Evolutionary conservation across 2,888 invertebrate genomes (phyloP).

Genomic region (Trachelus tabidus): DNA sequence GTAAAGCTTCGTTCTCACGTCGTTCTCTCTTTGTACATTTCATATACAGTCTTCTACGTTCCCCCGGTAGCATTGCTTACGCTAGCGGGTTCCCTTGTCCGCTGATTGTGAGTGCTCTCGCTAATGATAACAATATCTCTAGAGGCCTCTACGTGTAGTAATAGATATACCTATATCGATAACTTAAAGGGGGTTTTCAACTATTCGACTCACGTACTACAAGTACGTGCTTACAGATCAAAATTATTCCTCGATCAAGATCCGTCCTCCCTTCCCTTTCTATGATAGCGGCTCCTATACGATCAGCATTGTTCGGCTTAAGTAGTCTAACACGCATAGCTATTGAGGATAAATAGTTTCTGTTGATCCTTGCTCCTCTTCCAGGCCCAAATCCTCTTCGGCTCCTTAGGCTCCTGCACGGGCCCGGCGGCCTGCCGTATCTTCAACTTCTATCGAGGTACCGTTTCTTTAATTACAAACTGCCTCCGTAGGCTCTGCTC

Average conservation of each 20-base stretch:
- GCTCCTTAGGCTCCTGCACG: not conserved
- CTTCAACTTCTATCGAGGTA: conserved; percentile 38
- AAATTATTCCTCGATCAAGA: conserved; percentile 26
- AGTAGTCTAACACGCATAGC: conserved; percentile 1
- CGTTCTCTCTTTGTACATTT: not conserved
- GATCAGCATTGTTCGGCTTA: conserved; percentile 22
- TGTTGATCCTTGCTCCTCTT: not conserved
- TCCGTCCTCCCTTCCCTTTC: conserved; percentile 8
- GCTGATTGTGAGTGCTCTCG: not conserved
- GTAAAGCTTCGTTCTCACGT: not conserved
- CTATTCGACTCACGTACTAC: not conserved
- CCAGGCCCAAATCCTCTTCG: not conserved
- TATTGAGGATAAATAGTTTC: conserved; percentile 5
- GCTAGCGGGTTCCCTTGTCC: not conserved
- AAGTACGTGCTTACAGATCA: conserved; percentile 12
- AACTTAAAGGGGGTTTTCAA: not conserved
- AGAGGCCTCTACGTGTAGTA: not conserved
- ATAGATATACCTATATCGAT: not conserved
- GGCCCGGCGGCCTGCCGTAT: conserved; percentile 14
- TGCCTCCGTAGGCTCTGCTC: conserved; percentile 28
- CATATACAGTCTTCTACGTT: not conserved
- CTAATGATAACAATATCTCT: not conserved
- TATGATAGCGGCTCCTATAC: conserved; percentile 15
- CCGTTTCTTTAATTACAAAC: conserved; percentile 54
- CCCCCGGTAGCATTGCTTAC: not conserved